Evolutionary conservation across 2,888 invertebrate genomes (phyloP), one percentile per base, ranked within the genome.

Genomic region (Brachyptera putata): DNA sequence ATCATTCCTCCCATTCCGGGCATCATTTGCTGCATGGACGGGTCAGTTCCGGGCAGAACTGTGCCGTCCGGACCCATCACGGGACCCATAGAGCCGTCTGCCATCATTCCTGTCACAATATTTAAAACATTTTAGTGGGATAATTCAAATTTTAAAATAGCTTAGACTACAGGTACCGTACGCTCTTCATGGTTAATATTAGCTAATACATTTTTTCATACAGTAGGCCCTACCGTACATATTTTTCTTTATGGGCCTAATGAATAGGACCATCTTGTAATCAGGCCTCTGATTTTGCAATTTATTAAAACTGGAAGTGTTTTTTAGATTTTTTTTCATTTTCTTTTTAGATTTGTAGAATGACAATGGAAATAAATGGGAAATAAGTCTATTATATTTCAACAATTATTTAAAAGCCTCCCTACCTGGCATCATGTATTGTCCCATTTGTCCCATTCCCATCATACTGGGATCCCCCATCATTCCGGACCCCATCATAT

Each of bases 401-500:
- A 5, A 56, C 37, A 3, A 18, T n/a, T n/a, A 13, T 37, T 21
- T 4, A 3, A 30, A 37, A 30, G 21, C 2, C 16, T n/a, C 11
- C 26, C 9, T 30, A 13, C 46, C 43, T 37, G 57, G 43, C 41
- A 50, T 50, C 49, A 61, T 30, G 11, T n/a, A n/a, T n/a, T n/a
- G n/a, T n/a, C 62, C 55, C 59, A 69, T 69, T 61, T 78, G 79
- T 58, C 76, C 76, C 74, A 79, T 76, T 9, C 77, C 71, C 79
- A 85, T 80, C 76, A 83, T 79, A 59, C 78, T 76, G 4, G 85
- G 84, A 70, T 86, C 85, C 76, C 84, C 80, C 71, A 84, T 80
- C 79, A 85, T 82, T 61, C 79, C 76, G 7, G 73, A 69, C 34
- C 65, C 62, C 60, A 66, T 65, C 63, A 66, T 62, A 14, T 74